Conservation (phyloP, 2,113 vertebrate species). For the Clarias gariepinus region DNA sequence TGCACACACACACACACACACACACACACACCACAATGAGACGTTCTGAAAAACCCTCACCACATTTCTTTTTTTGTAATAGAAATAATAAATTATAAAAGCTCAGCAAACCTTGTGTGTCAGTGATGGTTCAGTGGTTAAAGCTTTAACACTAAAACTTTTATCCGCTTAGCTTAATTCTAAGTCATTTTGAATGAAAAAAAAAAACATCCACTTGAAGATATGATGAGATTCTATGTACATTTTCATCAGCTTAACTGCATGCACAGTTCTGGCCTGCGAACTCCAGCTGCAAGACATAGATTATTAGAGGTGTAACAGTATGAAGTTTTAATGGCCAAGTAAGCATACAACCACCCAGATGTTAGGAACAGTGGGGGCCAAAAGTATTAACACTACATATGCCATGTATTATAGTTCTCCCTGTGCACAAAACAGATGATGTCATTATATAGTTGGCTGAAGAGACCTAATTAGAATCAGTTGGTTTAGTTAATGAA, state of each 20-base stretch:
- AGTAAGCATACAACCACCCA: background rate
- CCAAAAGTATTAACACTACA: too few relatives aligned
- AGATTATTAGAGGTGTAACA: background rate
- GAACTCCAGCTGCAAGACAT: background rate
- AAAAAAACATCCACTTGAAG: background rate
- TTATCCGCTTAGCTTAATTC: background rate
- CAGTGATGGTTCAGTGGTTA: background rate
- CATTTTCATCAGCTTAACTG: background rate
- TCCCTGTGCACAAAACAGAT: too few relatives aligned
- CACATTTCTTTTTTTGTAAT: background rate
- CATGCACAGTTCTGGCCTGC: background rate
- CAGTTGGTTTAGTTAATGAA: too few relatives aligned
- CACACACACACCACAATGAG: background rate
- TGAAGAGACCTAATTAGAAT: too few relatives aligned
- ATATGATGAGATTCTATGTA: background rate
- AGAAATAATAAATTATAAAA: background rate
- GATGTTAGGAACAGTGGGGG: too few relatives aligned
- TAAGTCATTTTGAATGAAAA: too few relatives aligned
- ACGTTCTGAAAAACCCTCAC: background rate
- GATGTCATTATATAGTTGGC: too few relatives aligned
- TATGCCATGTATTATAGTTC: too few relatives aligned
- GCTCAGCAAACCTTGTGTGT: background rate
- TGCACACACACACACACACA: background rate
- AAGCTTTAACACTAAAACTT: background rate
- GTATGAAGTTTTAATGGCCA: background rate